Evolutionary conservation across 2,797 vertebrate species (phyloP).

Genomic region (Falco peregrinus): DNA sequence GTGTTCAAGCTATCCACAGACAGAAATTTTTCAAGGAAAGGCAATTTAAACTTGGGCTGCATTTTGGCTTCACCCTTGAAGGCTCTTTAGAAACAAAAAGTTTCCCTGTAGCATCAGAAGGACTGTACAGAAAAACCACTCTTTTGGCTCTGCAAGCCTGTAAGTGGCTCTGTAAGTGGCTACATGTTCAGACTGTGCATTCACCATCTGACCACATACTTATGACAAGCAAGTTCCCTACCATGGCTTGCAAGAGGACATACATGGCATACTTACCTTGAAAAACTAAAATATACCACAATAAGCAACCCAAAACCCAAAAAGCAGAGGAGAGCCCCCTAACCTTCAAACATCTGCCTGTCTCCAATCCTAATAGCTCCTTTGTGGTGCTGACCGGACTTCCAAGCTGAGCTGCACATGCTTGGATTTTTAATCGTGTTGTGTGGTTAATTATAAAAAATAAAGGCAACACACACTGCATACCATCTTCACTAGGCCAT

Average conservation of each 20-base stretch:
- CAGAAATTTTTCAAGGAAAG: neutral
- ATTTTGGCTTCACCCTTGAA: neutral
- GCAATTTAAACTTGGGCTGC: neutral
- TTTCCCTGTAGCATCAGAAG: neutral
- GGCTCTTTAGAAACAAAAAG: neutral
- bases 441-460: neutral
- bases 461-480: neutral
- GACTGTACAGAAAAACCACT: neutral
- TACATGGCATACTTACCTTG: neutral
- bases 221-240: neutral
- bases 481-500: neutral
- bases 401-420: neutral
- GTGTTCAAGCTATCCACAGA: neutral
- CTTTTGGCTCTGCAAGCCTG: neutral
- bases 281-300: neutral
- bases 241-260: neutral
- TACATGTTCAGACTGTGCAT: neutral
- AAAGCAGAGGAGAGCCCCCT: neutral
- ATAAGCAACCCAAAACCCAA: neutral
- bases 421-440: neutral
- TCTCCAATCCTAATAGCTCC: neutral
- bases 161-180: too few relatives aligned
- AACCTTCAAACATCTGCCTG: fast-evolving
- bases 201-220: neutral
- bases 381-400: neutral